These are phyloP conservation scores for Tragelaphus imberbis DNA, from an alignment of 2,113 vertebrate genomes.

Conservation along the genomic window DNA sequence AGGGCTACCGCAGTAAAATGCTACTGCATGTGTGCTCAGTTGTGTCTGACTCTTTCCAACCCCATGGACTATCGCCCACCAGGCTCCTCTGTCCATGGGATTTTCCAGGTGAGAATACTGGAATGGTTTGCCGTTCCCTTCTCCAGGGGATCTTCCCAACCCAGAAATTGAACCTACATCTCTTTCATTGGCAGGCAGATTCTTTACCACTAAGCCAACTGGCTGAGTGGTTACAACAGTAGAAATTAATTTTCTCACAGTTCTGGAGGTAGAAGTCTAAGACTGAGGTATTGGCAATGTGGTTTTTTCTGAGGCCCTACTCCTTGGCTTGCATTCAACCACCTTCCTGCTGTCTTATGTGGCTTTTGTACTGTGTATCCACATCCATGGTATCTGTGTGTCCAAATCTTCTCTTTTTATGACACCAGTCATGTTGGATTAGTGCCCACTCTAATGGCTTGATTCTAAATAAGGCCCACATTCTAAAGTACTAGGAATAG, in stretches of 20 bases:
- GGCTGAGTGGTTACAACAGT: neutral
- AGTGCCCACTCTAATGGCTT: neutral
- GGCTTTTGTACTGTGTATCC: neutral
- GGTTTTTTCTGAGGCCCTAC: neutral
- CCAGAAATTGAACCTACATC: neutral
- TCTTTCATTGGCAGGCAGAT: neutral
- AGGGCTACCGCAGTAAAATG: neutral
- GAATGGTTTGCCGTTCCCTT: neutral
- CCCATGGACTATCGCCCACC: neutral
- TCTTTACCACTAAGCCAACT: neutral
- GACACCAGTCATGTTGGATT: neutral
- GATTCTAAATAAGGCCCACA: neutral
- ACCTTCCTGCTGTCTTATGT: neutral
- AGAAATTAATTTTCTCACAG: neutral
- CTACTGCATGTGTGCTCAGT: neutral
- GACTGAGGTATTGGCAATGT: neutral
- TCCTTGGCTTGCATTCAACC: neutral
- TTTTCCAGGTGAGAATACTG: neutral
- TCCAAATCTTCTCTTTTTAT: neutral
- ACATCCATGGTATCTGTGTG: neutral
- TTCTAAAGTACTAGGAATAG: neutral
- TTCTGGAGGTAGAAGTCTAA: neutral
- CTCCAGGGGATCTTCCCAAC: neutral
- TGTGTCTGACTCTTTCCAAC: neutral
- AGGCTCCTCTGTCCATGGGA: neutral